phyloP scores from a whole-genome alignment of 1,140 invertebrate genomes.

The Heliconius eleuchia region DNA sequence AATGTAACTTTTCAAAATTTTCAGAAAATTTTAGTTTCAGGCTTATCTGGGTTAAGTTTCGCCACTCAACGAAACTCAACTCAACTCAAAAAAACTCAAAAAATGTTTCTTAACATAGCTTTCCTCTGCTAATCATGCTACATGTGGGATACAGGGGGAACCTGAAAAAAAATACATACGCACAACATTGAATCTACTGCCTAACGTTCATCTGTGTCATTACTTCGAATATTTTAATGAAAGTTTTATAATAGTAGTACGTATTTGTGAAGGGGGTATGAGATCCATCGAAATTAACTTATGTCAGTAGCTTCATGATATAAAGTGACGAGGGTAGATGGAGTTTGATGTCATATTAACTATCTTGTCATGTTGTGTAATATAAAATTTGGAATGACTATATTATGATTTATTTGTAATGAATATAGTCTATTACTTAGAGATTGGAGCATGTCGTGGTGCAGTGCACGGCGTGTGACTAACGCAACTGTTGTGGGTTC shows the following conservation, averaged over 20 bases:
- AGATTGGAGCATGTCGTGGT: not conserved
- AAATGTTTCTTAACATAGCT: not conserved
- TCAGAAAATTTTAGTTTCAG: no score
- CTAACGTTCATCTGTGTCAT: not conserved
- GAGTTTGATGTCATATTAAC: not conserved
- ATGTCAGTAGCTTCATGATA: not conserved
- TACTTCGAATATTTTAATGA: not conserved
- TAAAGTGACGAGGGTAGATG: slow-evolving; percentile 8
- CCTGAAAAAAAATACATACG: not conserved
- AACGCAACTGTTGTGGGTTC: no score
- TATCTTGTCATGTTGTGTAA: not conserved
- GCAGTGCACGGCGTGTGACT: no score
- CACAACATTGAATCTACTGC: no score
- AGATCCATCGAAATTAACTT: slow-evolving; percentile 5
- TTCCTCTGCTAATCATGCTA: not conserved
- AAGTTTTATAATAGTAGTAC: not conserved
- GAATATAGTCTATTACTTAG: not conserved
- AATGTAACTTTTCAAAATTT: no score
- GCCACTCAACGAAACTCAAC: no score
- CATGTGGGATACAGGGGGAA: not conserved
- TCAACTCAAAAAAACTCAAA: no score
- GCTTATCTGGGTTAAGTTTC: no score
- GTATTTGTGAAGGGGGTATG: not conserved
- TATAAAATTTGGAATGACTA: not conserved
- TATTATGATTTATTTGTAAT: not conserved